These are phyloP conservation scores for Falco cherrug DNA, from an alignment of 2,797 vertebrate genomes.

Conservation along the genomic window DNA sequence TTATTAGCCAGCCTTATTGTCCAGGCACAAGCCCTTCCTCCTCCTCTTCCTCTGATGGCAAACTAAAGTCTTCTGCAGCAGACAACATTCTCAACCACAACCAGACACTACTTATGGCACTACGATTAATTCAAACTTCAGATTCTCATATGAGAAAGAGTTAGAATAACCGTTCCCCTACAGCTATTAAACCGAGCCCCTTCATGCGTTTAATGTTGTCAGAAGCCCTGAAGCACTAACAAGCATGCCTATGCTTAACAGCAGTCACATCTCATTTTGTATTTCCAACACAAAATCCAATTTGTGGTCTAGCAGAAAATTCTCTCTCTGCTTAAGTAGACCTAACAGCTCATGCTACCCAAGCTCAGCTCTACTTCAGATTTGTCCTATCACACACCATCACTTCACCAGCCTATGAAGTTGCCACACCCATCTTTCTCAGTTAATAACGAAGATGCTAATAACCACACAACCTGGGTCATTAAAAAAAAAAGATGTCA, in stretches of 20 bases:
- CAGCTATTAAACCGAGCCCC: neutral
- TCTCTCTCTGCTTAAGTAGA: neutral
- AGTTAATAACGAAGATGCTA: neutral
- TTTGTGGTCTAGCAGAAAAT: neutral
- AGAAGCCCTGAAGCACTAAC: neutral
- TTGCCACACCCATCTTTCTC: neutral
- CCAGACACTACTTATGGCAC: neutral
- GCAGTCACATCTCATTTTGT: neutral
- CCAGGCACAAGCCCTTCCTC: neutral
- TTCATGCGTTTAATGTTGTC: neutral
- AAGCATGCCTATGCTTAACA: neutral
- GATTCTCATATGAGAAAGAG: fast-evolving
- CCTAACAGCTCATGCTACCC: neutral
- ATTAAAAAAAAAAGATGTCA: neutral
- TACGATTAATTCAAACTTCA: neutral
- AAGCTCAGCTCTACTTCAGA: neutral
- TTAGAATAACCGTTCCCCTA: neutral
- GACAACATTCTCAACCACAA: neutral
- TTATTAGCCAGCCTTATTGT: neutral
- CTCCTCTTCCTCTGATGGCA: fast-evolving
- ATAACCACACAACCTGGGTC: neutral
- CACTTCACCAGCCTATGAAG: neutral
- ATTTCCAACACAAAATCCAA: neutral
- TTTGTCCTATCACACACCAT: neutral
- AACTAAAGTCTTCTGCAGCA: neutral